Percentiles rank a stretch among this genome's conserved stretches.
Evolutionary conservation across 1,140 invertebrate species (phyloP).

Genomic region (Trissolcus basalis): DNA sequence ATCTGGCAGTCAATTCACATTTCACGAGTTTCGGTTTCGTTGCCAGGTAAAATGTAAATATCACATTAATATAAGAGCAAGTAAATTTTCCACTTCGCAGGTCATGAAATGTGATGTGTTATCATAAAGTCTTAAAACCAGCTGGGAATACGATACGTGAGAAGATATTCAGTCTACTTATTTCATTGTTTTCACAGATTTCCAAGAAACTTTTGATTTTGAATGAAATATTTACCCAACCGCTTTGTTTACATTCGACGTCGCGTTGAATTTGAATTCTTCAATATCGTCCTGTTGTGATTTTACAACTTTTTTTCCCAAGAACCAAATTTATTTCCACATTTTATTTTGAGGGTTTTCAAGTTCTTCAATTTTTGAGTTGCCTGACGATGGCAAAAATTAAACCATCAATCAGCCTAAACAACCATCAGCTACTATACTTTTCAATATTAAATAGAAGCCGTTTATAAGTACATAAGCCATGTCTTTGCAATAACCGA

Average conservation of each 20-base stretch:
- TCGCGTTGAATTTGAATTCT: too few relatives aligned
- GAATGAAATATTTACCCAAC: too few relatives aligned
- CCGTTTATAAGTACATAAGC: constrained; percentile 12
- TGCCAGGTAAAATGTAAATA: constrained; percentile 15
- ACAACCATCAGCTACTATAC: too few relatives aligned
- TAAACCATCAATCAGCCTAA: not conserved
- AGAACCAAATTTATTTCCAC: too few relatives aligned
- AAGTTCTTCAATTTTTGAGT: too few relatives aligned
- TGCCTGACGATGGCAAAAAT: too few relatives aligned
- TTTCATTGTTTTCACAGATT: constrained; percentile 15
- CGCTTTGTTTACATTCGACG: too few relatives aligned
- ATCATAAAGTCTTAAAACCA: constrained; percentile 29
- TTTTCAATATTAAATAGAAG: too few relatives aligned
- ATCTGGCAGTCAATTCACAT: too few relatives aligned
- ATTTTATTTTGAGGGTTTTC: too few relatives aligned
- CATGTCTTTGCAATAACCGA: constrained; percentile 3
- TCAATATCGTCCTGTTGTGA: not conserved
- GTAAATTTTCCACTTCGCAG: constrained; percentile 27
- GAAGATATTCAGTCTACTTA: constrained; percentile 8
- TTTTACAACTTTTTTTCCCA: too few relatives aligned
- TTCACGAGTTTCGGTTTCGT: too few relatives aligned
- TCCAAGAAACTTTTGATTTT: constrained; percentile 1
- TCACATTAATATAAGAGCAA: constrained; percentile 17
- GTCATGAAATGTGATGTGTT: constrained; percentile 28
- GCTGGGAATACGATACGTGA: constrained; percentile 19